Evolutionary conservation across 1,140 invertebrate genomes (phyloP).

Genomic region (Thaumatotibia leucotreta): DNA sequence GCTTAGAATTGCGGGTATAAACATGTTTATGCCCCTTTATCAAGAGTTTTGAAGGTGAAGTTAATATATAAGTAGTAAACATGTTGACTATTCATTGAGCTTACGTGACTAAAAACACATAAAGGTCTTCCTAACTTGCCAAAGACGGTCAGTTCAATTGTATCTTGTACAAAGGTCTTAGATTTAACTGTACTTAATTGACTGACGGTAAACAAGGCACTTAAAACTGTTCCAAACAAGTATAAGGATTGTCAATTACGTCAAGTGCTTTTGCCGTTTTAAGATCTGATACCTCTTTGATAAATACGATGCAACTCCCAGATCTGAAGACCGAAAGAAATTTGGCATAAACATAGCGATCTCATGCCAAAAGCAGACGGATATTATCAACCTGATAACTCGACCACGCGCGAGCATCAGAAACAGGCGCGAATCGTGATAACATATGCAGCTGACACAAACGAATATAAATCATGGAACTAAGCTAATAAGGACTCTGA

Average conservation of each 20-base stretch:
- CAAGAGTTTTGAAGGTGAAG: background rate
- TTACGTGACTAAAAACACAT: background rate
- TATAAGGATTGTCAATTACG: too few species aligned
- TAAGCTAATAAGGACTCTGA: background rate
- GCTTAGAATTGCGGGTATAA: background rate
- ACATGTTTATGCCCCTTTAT: background rate
- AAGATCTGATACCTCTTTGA: background rate
- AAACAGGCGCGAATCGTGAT: background rate
- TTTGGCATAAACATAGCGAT: slow-evolving; percentile 3
- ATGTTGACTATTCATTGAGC: background rate
- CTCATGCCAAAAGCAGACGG: background rate
- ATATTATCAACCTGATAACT: background rate
- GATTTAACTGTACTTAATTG: too few species aligned
- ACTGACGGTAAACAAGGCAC: too few species aligned
- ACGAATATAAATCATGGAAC: background rate
- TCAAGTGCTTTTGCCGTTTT: too few species aligned
- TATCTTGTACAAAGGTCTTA: too few species aligned
- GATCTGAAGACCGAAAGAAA: background rate
- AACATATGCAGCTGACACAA: background rate
- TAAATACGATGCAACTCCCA: background rate
- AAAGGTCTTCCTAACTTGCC: background rate
- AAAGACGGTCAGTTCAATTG: too few species aligned
- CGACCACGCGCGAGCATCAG: background rate
- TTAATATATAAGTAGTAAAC: background rate
- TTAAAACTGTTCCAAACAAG: too few species aligned